Evolutionary conservation across 2,888 invertebrate genomes (phyloP).

Genomic region (Cataglyphis livida): DNA sequence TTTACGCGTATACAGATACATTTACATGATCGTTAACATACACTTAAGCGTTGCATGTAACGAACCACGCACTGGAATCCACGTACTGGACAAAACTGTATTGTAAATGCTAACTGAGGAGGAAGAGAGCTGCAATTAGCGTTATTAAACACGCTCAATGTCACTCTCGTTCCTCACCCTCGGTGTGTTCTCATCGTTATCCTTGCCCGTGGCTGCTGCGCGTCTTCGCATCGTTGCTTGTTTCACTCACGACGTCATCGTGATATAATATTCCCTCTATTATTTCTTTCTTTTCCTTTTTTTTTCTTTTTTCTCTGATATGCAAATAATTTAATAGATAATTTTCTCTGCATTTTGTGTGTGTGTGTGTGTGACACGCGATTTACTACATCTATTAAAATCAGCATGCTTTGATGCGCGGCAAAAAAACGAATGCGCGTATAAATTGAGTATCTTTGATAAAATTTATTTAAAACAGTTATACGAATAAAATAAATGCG

Average conservation of each 20-base stretch:
- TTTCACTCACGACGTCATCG: slow-evolving; percentile 3
- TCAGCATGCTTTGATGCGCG: background rate
- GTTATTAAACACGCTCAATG: slow-evolving; percentile 71
- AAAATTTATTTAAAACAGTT: background rate
- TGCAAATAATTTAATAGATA: background rate
- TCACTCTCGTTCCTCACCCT: slow-evolving; percentile 58
- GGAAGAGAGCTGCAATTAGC: slow-evolving; percentile 72
- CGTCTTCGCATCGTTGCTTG: slow-evolving; percentile 17
- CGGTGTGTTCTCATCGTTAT: slow-evolving; percentile 17
- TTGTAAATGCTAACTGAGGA: slow-evolving; percentile 65
- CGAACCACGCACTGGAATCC: slow-evolving; percentile 2
- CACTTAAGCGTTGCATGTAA: slow-evolving; percentile 17
- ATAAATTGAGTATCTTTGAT: background rate
- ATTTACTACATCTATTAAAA: slow-evolving; percentile 1
- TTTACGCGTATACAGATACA: slow-evolving; percentile 10
- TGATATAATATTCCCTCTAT: slow-evolving; percentile 9
- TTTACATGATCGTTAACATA: slow-evolving; percentile 32
- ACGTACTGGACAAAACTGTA: slow-evolving; percentile 29
- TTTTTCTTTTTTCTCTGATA: background rate
- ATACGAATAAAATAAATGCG: background rate
- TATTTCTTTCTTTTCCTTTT: background rate
- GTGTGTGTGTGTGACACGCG: too few relatives aligned
- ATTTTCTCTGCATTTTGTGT: background rate
- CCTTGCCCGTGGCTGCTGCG: background rate
- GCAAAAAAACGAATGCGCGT: background rate